phyloP scores from a whole-genome alignment of 1,140 invertebrate genomes.

The Drosophila santomea region DNA sequence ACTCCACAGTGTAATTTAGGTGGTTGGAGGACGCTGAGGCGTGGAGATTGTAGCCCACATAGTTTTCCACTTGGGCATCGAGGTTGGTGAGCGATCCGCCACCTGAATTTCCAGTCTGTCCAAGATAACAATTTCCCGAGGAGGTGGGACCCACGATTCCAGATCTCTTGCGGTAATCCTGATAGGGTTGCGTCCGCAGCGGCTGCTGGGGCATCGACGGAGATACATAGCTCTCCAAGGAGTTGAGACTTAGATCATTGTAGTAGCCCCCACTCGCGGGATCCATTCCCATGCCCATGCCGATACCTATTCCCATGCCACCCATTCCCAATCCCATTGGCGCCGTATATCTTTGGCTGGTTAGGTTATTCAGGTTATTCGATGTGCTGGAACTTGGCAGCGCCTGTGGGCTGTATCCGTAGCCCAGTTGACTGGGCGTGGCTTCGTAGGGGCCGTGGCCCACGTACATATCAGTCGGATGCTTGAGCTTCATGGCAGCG shows the following conservation, averaged over 20 bases:
- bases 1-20: background rate
- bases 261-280: conserved; percentile 54
- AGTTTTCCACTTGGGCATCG: conserved; percentile 66
- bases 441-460: conserved; percentile 44
- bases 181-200: conserved; percentile 24
- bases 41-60: conserved; percentile 59
- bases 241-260: conserved; percentile 72
- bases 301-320: conserved; percentile 50
- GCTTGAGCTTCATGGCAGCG: conserved; percentile 59
- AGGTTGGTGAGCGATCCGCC: conserved; percentile 40
- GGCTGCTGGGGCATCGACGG: conserved; percentile 44
- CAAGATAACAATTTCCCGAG: conserved; percentile 48
- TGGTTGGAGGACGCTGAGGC: conserved; percentile 17
- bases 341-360: conserved; percentile 42
- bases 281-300: conserved; percentile 44
- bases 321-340: conserved; percentile 24
- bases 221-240: conserved; percentile 44
- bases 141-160: conserved; percentile 13
- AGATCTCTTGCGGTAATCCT: conserved; percentile 67
- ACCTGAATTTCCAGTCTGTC: conserved; percentile 23
- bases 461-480: conserved; percentile 69
- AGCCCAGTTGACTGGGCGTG: conserved; percentile 32
- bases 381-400: conserved; percentile 1
- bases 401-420: conserved; percentile 42
- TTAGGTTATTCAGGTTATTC: conserved; percentile 19